A percentile compares a stretch with the other conserved stretches of the same genome.
Evolutionary conservation across 2,113 vertebrate genomes (phyloP).

Genomic region (Halichoeres trimaculatus): DNA sequence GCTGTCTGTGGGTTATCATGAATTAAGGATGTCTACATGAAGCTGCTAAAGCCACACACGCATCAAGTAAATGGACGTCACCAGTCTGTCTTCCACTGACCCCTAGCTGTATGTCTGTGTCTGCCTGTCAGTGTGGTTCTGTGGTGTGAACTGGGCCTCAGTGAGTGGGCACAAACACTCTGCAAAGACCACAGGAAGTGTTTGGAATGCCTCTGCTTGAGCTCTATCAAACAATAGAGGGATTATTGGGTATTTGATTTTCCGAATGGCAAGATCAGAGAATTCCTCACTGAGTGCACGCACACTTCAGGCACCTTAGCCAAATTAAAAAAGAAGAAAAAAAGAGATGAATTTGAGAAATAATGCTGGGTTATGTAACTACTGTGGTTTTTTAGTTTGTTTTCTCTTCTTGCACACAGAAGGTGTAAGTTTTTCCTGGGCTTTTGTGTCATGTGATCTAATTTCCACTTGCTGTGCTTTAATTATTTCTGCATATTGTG

Average conservation of each 20-base stretch:
- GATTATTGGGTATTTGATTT: constrained; percentile 63
- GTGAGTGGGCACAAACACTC: constrained; percentile 41
- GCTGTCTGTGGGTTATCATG: not conserved
- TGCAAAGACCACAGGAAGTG: constrained; percentile 53
- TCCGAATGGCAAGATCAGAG: constrained; percentile 53
- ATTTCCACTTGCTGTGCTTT: not conserved
- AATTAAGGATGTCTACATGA: constrained; percentile 13
- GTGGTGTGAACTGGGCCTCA: constrained; percentile 36
- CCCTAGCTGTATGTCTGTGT: constrained; percentile 18
- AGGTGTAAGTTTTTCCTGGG: constrained; percentile 2
- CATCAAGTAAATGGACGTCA: constrained; percentile 25
- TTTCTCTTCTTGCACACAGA: not conserved
- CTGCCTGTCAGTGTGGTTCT: constrained; percentile 5
- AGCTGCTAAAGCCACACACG: constrained; percentile 8
- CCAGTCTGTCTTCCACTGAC: constrained; percentile 36
- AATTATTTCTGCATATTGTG: constrained; percentile 8
- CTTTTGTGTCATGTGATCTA: constrained; percentile 10
- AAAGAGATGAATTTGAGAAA: constrained; percentile 35
- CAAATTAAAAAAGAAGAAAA: constrained; percentile 38
- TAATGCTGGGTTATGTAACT: constrained; percentile 48
- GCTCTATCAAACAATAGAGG: constrained; percentile 64
- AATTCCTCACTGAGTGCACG: constrained; percentile 14
- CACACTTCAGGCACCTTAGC: constrained; percentile 48
- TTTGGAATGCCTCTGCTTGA: constrained; percentile 62
- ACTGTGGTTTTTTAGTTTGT: constrained; percentile 28